Base-by-base conservation (phyloP, 2,797 vertebrate species). In the Coilia nasus region DNA sequence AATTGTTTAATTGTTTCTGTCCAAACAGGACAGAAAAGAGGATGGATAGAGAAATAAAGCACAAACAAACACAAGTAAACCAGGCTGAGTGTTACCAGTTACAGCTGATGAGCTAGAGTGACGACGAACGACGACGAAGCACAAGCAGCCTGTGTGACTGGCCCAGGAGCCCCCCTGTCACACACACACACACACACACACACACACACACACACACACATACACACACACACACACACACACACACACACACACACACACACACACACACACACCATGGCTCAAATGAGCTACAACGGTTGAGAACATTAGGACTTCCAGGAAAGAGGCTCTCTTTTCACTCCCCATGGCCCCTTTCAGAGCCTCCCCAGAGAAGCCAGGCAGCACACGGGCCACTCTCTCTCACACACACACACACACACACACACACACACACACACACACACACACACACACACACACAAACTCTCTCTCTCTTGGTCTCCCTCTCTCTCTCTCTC, bases 261-360 rank as follows among this genome's bases (percentile, higher is more conserved):
- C 50, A 54, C 14, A 54, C 50, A 14, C 50, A 54, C 50, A 14
- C 71, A 78, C 71, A 21, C 71, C 19, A 44, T 17, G 1, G 35
- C 71, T 78, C 35, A 78, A 78, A 78, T 78, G 71, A 78, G 71
- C 31, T 35, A 41, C 25, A 84, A 9, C 23, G 75, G 14, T 11
- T 23, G 44, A 17, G 19, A 23, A 81, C 75, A 81, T 25, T n/a
- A 81, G n/a, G 46, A 21, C 14, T 60, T 23, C 44, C 89, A 90
- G 89, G 89, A 89, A 89, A 90, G 89, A 92, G 85, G 89, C 86
- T 84, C 50, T 54, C 81, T 57, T 17, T 14, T 59, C 12, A 50
- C 47, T 56, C 25, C 12, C 81, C 23, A 21, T 7, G n/a, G 54
- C 46, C 47, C 23, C 7, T 47, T 71, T 62, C 46, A 23, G 47